Conservation (phyloP, 1,140 invertebrate species). For the Hycleus cichorii region DNA sequence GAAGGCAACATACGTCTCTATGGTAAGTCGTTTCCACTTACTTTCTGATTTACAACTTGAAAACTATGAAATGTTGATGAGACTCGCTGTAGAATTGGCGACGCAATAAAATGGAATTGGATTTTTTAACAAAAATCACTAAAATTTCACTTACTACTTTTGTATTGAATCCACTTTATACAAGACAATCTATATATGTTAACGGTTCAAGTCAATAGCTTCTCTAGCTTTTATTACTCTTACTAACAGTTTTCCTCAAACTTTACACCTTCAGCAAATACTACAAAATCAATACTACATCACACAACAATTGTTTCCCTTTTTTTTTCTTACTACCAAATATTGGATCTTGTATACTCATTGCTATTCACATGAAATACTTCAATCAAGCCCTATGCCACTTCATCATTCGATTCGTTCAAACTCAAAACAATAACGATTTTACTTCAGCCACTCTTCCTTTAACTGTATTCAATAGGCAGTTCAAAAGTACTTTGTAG, state of each 20-base stretch:
- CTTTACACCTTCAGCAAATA: slow-evolving; percentile 6
- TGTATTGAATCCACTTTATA: slow-evolving; percentile 17
- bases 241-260: slow-evolving; percentile 8
- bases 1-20: slow-evolving; percentile 81
- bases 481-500: too few relatives aligned
- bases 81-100: slow-evolving; percentile 27
- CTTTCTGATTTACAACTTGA: slow-evolving; percentile 34
- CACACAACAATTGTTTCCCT: too few relatives aligned
- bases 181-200: slow-evolving; percentile 11
- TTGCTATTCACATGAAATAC: too few relatives aligned
- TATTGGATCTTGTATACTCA: too few relatives aligned
- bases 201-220: slow-evolving; percentile 11
- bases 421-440: too few relatives aligned
- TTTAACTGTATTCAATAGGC: too few relatives aligned
- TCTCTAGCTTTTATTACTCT: slow-evolving; percentile 9
- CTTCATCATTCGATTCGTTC: too few relatives aligned
- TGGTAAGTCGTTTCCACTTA: slow-evolving; percentile 52
- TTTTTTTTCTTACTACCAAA: too few relatives aligned
- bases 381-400: too few relatives aligned
- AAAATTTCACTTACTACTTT: slow-evolving; percentile 32
- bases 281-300: too few relatives aligned
- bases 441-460: too few relatives aligned
- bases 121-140: slow-evolving; percentile 33
- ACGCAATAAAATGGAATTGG: slow-evolving; percentile 38
- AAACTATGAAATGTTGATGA: slow-evolving; percentile 40